Conservation (phyloP, 2,888 invertebrate species). For the Alsophila aescularia region DNA sequence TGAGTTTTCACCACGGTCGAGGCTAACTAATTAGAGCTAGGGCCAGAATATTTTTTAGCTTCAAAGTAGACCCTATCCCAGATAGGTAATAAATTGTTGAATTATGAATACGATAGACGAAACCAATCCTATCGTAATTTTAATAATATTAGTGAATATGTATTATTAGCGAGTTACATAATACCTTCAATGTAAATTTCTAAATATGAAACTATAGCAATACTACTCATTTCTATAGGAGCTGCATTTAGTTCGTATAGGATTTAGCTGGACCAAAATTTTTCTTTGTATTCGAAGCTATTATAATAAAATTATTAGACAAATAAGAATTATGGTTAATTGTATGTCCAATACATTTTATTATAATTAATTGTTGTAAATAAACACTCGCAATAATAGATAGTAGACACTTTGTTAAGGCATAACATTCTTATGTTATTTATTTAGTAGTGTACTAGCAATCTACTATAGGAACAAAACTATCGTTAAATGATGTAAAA, state of each 20-base stretch:
- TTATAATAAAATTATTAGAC: conserved; percentile 62
- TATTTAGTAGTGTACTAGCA: conserved; percentile 73
- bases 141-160: conserved; percentile 48
- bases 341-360: conserved; percentile 70
- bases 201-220: conserved; percentile 64
- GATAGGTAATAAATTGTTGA: conserved; percentile 44
- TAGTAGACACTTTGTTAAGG: conserved; percentile 63
- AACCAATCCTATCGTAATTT: conserved; percentile 48
- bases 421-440: conserved; percentile 72
- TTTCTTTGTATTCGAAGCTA: conserved; percentile 70
- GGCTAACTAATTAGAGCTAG: conserved; percentile 43
- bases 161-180: conserved; percentile 53
- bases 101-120: conserved; percentile 43
- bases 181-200: conserved; percentile 57
- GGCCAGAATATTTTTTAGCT: conserved; percentile 33
- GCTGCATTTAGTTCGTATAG: conserved; percentile 76
- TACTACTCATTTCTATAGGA: conserved; percentile 71
- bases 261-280: conserved; percentile 84
- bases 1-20: conserved; percentile 28
- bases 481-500: conserved; percentile 72
- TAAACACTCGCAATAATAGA: conserved; percentile 80
- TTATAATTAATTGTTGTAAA: conserved; percentile 61
- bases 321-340: conserved; percentile 64
- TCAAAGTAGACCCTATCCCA: conserved; percentile 42
- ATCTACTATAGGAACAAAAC: conserved; percentile 61